Base-by-base conservation (phyloP, 2,888 invertebrate genomes). In the Oasisia sp. region DNA sequence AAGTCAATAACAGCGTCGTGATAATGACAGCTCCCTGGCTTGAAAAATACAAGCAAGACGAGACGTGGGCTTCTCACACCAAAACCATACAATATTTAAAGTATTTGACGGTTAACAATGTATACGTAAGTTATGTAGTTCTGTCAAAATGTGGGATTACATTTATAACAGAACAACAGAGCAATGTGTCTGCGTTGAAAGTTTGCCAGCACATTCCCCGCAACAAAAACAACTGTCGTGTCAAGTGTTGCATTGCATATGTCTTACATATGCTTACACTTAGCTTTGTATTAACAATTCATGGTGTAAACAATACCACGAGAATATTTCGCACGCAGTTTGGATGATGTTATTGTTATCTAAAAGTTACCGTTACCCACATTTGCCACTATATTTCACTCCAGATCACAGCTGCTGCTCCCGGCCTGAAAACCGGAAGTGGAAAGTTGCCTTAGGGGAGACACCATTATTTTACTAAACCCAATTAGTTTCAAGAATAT, bases 11-110 rank as follows among this genome's bases (percentile, higher is more conserved):
- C 74, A 74, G 74, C 27, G 74, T 7, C 7, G 74, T 74, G 74
- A 74, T 27, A 74, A 74, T 74, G 74, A 74, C 74, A 74, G 74
- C 74, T 74, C 74, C 74, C 74, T 74, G 74, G n/a, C 74, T 27
- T 27, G 27, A 74, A n/a, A 74, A 74, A 14, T n/a, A 27, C 27
- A n/a, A 74, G 74, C 74, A 27, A 74, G 74, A 74, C 27, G 27
- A 74, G 74, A 74, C 56, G 11, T 27, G 74, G 27, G 74, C 74
- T 74, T 74, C 74, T 74, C 27, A 74, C 74, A 27, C 27, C 74
- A n/a, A 74, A 74, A 27, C 5, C 27, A n/a, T 74, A 7, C 19
- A 74, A 74, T 74, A 27, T 74, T 74, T 74, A 74, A 27, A 27
- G 74, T 14, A 7, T 74, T 27, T 74, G 74, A 27, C n/a, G 74